Percentiles rank a stretch among this genome's conserved stretches.
Evolutionary conservation across 2,113 vertebrate genomes (phyloP).

Genomic region (Eolophus roseicapilla): DNA sequence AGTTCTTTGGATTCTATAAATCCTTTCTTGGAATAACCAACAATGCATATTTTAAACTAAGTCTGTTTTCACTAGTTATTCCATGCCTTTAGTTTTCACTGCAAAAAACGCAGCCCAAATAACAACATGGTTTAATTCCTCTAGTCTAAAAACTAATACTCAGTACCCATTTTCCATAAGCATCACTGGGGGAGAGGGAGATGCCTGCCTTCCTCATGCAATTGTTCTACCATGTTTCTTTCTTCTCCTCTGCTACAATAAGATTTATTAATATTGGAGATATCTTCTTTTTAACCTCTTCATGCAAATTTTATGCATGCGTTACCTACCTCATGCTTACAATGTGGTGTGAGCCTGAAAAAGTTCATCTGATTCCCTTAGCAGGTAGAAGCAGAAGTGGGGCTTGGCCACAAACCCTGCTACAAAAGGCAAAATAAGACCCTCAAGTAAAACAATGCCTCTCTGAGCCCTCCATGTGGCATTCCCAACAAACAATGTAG

Average conservation of each 20-base stretch:
- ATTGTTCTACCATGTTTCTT: background rate
- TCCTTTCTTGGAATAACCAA: background rate
- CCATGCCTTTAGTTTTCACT: background rate
- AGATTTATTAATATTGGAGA: background rate
- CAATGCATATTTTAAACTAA: background rate
- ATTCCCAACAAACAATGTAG: background rate
- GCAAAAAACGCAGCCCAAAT: background rate
- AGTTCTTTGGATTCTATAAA: conserved; percentile 32
- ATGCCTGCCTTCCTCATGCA: background rate
- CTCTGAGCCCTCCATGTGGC: background rate
- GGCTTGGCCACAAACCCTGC: background rate
- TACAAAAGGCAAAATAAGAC: background rate
- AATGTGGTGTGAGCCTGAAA: background rate
- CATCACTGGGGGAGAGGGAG: background rate
- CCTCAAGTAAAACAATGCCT: background rate
- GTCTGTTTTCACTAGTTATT: conserved; percentile 17
- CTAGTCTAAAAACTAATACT: background rate
- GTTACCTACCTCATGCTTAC: background rate
- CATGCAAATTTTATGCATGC: background rate
- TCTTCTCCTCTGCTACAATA: background rate
- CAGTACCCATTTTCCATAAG: background rate
- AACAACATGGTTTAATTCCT: background rate
- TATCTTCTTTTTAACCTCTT: background rate
- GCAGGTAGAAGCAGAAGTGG: background rate
- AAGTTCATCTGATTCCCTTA: background rate